A percentile compares a stretch with the other conserved stretches of the same genome.
Evolutionary conservation across 2,888 invertebrate genomes (phyloP).

Genomic region (Chydorus sphaericus): DNA sequence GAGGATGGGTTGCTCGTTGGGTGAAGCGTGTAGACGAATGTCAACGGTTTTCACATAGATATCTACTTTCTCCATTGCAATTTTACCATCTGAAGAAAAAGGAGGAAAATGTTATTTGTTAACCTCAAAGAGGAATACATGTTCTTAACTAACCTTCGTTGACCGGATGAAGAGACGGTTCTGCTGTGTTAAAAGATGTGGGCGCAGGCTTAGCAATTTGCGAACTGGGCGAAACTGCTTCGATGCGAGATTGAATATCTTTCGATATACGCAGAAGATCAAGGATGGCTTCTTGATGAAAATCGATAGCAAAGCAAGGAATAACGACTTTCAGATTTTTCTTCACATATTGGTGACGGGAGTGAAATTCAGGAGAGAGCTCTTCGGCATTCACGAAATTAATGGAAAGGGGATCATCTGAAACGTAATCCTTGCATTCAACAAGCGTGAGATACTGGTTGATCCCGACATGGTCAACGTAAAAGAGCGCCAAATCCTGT

Average conservation of each 20-base stretch:
- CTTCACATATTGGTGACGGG: slow-evolving; percentile 57
- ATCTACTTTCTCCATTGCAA: too few relatives aligned
- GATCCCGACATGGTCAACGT: neutral
- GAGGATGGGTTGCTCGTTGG: too few relatives aligned
- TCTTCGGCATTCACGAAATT: slow-evolving; percentile 55
- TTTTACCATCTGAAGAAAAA: too few relatives aligned
- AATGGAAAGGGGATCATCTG: slow-evolving; percentile 46
- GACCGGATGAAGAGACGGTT: too few relatives aligned
- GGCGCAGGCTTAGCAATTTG: too few relatives aligned
- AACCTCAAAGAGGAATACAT: too few relatives aligned
- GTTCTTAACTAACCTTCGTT: too few relatives aligned
- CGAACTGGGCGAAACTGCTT: too few relatives aligned
- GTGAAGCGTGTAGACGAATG: too few relatives aligned
- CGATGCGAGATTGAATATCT: slow-evolving; percentile 30
- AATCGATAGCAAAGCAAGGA: slow-evolving; percentile 53
- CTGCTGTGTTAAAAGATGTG: too few relatives aligned
- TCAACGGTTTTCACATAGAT: too few relatives aligned
- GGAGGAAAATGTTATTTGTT: too few relatives aligned
- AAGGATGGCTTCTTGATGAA: slow-evolving; percentile 74
- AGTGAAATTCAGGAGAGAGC: slow-evolving; percentile 60
- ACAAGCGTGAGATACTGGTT: slow-evolving; percentile 29
- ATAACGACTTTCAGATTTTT: slow-evolving; percentile 69
- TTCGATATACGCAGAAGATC: slow-evolving; percentile 46
- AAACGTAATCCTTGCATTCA: slow-evolving; percentile 45
- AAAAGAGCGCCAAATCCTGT: neutral